These are phyloP conservation scores for Pachypeltis micranthus DNA, from an alignment of 1,140 invertebrate genomes.

Conservation along the genomic window DNA sequence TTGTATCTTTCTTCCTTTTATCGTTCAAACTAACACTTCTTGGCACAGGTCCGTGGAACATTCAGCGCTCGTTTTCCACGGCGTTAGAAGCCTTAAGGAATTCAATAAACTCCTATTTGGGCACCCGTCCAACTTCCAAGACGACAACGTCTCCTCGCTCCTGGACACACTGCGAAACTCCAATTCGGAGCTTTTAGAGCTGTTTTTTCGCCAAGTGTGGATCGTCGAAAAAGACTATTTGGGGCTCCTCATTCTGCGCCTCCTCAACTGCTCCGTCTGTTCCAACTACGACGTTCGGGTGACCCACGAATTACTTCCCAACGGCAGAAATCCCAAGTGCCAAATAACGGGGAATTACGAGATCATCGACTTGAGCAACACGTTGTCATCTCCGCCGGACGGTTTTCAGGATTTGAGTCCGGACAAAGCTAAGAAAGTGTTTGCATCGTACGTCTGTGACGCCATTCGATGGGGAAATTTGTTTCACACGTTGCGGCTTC, in stretches of 20 bases:
- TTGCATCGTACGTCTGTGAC: conserved; percentile 3
- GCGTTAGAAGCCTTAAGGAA: conserved; percentile 1
- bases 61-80: conserved; percentile 5
- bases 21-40: no score
- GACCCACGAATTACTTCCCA: neutral
- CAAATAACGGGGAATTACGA: neutral
- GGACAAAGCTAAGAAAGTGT: conserved; percentile 5
- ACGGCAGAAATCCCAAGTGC: neutral
- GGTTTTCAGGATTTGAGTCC: neutral
- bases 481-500: conserved; percentile 5
- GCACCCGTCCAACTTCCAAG: neutral
- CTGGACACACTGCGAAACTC: neutral
- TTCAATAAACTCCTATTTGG: neutral
- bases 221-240: conserved; percentile 1
- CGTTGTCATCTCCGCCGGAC: conserved; percentile 2
- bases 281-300: neutral
- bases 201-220: conserved; percentile 8
- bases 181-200: conserved; percentile 1
- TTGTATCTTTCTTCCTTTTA: no score
- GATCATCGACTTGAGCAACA: conserved; percentile 8
- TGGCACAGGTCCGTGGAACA: neutral
- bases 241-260: neutral
- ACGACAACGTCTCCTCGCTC: conserved; percentile 10
- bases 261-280: conserved; percentile 1
- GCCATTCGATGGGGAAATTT: conserved; percentile 11